phyloP scores from a whole-genome alignment of 2,888 invertebrate species.

The Cheilosia scutellata region DNA sequence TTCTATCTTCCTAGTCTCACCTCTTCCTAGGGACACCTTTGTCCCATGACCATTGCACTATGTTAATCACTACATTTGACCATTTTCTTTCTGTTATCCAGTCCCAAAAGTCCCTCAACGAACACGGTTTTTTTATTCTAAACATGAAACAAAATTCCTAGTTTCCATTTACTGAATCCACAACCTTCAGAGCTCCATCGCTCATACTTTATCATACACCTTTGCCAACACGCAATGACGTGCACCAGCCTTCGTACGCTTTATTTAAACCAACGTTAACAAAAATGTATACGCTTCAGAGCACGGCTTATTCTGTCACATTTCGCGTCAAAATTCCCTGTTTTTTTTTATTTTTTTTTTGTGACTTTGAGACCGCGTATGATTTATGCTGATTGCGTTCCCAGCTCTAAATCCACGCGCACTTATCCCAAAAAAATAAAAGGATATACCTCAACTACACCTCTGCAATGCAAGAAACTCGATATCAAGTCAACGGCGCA shows the following conservation, averaged over 20 bases:
- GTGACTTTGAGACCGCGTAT: slow-evolving; percentile 32
- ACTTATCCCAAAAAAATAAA: slow-evolving; percentile 38
- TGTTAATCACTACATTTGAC: too few relatives aligned
- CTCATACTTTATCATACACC: too few relatives aligned
- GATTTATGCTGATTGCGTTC: slow-evolving; percentile 67
- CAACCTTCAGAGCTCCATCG: too few relatives aligned
- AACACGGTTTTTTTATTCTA: too few relatives aligned
- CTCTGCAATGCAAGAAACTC: slow-evolving; percentile 1
- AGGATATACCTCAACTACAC: slow-evolving; percentile 22
- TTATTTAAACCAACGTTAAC: background rate
- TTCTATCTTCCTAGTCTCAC: too few relatives aligned
- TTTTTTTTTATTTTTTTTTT: background rate
- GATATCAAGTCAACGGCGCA: slow-evolving; percentile 60
- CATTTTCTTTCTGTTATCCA: too few relatives aligned
- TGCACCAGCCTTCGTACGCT: background rate
- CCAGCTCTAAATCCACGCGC: slow-evolving; percentile 16
- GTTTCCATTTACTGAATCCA: too few relatives aligned
- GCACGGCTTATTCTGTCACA: slow-evolving; percentile 36
- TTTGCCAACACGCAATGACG: background rate
- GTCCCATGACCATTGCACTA: too few relatives aligned
- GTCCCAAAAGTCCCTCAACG: too few relatives aligned
- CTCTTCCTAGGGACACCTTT: too few relatives aligned
- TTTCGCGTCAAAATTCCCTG: slow-evolving; percentile 30
- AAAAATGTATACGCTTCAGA: background rate
- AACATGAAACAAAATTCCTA: too few relatives aligned